phyloP scores from a whole-genome alignment of 2,797 vertebrate species.

The Coranthus polyacanthus region DNA sequence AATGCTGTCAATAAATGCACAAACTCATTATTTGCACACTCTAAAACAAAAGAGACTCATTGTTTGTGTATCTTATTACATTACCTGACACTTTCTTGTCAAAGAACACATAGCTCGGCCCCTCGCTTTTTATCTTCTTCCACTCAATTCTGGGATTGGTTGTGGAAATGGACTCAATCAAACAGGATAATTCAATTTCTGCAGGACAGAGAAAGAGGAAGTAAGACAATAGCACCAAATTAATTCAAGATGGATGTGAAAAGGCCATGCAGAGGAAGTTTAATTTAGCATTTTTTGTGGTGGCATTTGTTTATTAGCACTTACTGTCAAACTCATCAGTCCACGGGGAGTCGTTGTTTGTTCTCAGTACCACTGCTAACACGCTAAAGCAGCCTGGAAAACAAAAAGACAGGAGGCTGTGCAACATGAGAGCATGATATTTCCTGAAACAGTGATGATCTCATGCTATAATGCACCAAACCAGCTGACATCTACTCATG shows the following conservation, averaged over 20 bases:
- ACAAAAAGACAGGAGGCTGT: slow-evolving; percentile 44
- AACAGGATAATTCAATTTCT: slow-evolving; percentile 94
- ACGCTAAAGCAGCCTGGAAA: slow-evolving; percentile 87
- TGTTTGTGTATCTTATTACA: neutral
- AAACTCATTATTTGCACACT: too few relatives aligned
- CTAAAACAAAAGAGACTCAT: too few relatives aligned
- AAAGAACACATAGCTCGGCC: slow-evolving; percentile 94
- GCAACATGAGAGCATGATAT: slow-evolving; percentile 49
- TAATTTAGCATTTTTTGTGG: neutral
- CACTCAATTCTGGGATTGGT: slow-evolving; percentile 93
- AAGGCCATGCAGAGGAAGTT: neutral
- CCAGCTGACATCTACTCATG: slow-evolving; percentile 46
- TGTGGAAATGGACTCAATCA: slow-evolving; percentile 92
- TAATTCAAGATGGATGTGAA: neutral
- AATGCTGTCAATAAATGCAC: too few relatives aligned
- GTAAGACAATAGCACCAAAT: neutral
- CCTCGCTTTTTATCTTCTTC: slow-evolving; percentile 94
- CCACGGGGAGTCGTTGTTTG: slow-evolving; percentile 87
- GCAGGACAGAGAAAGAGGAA: slow-evolving; percentile 17
- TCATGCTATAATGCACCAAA: slow-evolving; percentile 38
- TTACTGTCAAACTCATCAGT: slow-evolving; percentile 97
- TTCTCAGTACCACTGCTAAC: slow-evolving; percentile 90
- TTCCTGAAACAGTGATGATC: slow-evolving; percentile 52
- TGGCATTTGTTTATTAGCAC: slow-evolving; percentile 51
- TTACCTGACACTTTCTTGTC: slow-evolving; percentile 91